These are phyloP conservation scores for Orestias chungarensis DNA, from an alignment of 2,797 vertebrate species.

Conservation along the genomic window DNA sequence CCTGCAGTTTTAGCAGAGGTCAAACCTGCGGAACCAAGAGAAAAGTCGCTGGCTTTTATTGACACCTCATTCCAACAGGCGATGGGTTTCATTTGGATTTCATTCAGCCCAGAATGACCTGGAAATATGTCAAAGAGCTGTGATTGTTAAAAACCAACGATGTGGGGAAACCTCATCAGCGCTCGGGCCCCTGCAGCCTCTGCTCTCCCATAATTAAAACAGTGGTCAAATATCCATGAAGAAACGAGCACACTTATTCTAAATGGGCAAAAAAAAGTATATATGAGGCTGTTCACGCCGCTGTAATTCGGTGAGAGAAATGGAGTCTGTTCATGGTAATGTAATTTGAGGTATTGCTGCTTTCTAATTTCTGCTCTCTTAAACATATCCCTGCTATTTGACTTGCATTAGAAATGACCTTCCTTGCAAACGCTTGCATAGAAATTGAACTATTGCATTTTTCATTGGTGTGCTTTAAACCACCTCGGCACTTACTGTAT, in stretches of 20 bases:
- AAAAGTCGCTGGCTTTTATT: slow-evolving; percentile 57
- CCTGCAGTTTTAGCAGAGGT: slow-evolving; percentile 63
- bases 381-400: slow-evolving; percentile 62
- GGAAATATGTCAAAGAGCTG: slow-evolving; percentile 72
- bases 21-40: slow-evolving; percentile 63
- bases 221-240: slow-evolving; percentile 79
- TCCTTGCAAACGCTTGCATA: slow-evolving; percentile 18
- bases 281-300: slow-evolving; percentile 65
- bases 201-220: slow-evolving; percentile 75
- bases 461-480: background rate
- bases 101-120: slow-evolving; percentile 69
- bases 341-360: slow-evolving; percentile 75
- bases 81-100: slow-evolving; percentile 76
- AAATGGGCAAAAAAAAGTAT: slow-evolving; percentile 71
- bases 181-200: slow-evolving; percentile 38
- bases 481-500: background rate
- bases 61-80: slow-evolving; percentile 71
- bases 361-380: slow-evolving; percentile 65
- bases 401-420: slow-evolving; percentile 66
- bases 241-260: slow-evolving; percentile 61
- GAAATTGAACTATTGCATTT: background rate
- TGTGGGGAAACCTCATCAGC: slow-evolving; percentile 75
- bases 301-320: slow-evolving; percentile 71
- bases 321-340: slow-evolving; percentile 71
- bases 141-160: slow-evolving; percentile 77